Base-by-base conservation (phyloP, 2,113 vertebrate genomes). In the Cryptoleucopteryx plumbea region DNA sequence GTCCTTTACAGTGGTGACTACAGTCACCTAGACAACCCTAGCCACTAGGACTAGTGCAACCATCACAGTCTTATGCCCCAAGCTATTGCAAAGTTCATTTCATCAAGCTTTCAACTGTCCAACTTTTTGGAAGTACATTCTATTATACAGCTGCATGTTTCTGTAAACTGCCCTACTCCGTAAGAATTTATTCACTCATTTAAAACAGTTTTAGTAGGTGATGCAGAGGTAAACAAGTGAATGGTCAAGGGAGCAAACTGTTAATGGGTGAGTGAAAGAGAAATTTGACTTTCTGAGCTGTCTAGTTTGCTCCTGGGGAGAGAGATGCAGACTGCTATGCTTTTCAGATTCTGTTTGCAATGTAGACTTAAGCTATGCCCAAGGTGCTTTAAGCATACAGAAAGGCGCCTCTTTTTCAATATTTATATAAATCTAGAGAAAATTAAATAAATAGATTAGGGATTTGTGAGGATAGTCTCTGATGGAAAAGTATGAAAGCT, bases 361-460 rank as follows among this genome's bases (percentile, higher is more conserved):
- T 94, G 92, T 12, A 95, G 92, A 82, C 93, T 75, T 82, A 48
- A 88, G 91, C 71, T 93, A 96, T 96, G 94, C 96, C 95, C 97
- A 97, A 94, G 91, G 93, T 95, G 91, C 91, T 97, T 97, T 95
- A 94, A 94, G 91, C 82, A 93, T 74, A 96, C 95, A 95, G 95
- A 97, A 91, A 95, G 95, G 94, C 61, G 91, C 91, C 94, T 95
- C 91, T 93, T 97, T 95, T 93, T 94, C 97, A 97, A 94, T 96
- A 96, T 97, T 97, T 97, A 94, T 90, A 95, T 47, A 96, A 94
- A 95, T 97, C 84, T 89, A 90, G 93, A 95, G 96, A 95, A 97
- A 97, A 97, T 95, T 94, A 97, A 96, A 96, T 96, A 97, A 97
- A 97, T 95, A 96, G 92, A 94, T 97, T 94, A 97, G 96, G 94